Evolutionary conservation across 2,797 vertebrate species (phyloP).

Genomic region (Gymnocypris eckloni): DNA sequence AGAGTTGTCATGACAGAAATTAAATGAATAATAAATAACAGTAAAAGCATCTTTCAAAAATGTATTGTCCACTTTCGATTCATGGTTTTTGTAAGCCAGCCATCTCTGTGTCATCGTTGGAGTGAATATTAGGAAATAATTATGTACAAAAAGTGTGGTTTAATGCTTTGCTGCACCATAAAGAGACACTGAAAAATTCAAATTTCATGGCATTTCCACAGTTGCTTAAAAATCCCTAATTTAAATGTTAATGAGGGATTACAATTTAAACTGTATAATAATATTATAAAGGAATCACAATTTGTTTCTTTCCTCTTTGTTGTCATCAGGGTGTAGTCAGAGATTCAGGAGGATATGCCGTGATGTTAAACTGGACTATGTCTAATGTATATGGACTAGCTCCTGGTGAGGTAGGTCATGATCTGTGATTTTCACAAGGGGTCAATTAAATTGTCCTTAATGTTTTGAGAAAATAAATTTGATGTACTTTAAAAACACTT

Average conservation of each 20-base stretch:
- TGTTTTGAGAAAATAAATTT: not conserved
- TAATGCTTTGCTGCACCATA: not conserved
- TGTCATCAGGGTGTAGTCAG: conserved; percentile 89
- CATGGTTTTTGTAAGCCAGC: not conserved
- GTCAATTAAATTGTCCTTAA: not conserved
- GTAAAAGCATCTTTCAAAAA: not conserved
- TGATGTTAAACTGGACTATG: conserved; percentile 99
- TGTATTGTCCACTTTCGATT: not conserved
- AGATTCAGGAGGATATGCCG: conserved; percentile 92
- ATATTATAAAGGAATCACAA: not conserved
- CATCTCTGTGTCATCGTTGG: not conserved
- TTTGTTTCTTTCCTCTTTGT: not conserved
- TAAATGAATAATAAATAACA: no score
- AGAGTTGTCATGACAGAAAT: no score
- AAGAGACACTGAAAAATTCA: not conserved
- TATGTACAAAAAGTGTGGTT: not conserved
- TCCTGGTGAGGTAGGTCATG: conserved; percentile 89
- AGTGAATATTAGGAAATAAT: not conserved
- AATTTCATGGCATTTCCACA: not conserved
- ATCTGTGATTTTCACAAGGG: not conserved
- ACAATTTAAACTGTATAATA: not conserved
- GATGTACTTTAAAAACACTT: not conserved
- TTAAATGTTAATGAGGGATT: not conserved
- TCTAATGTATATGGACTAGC: conserved; percentile 91
- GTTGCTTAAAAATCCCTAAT: not conserved